phyloP scores from a whole-genome alignment of 2,888 invertebrate genomes.

The Anagyrus pseudococci region DNA sequence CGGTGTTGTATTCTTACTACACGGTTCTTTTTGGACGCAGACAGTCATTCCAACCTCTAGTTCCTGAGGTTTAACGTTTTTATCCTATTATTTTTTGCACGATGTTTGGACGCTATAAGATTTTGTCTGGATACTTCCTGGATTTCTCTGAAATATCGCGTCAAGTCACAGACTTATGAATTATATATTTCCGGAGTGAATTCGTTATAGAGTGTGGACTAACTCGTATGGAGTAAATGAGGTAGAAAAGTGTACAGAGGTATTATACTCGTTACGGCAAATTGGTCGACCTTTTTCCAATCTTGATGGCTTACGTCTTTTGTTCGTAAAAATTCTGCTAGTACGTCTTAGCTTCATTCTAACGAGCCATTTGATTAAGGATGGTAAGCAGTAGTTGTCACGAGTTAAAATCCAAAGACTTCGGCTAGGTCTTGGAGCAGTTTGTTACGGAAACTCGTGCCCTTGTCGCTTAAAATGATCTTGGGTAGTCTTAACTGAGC shows the following conservation, averaged over 20 bases:
- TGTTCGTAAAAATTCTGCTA: no score
- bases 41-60: no score
- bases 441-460: background rate
- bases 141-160: no score
- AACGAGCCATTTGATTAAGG: conserved; percentile 9
- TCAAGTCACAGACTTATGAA: no score
- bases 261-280: conserved; percentile 11
- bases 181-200: no score
- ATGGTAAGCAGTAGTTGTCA: conserved; percentile 2
- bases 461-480: background rate
- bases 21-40: no score
- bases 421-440: background rate
- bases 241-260: background rate
- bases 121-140: no score
- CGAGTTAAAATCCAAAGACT: conserved; percentile 1
- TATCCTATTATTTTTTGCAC: no score
- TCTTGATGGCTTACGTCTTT: background rate
- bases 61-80: no score
- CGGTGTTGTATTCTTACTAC: no score
- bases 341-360: background rate
- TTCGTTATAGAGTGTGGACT: no score
- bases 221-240: background rate
- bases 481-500: conserved; percentile 1
- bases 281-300: background rate
- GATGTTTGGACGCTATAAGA: no score